Evolutionary conservation across 2,113 vertebrate genomes (phyloP).

Genomic region (Embiotoca jacksoni): DNA sequence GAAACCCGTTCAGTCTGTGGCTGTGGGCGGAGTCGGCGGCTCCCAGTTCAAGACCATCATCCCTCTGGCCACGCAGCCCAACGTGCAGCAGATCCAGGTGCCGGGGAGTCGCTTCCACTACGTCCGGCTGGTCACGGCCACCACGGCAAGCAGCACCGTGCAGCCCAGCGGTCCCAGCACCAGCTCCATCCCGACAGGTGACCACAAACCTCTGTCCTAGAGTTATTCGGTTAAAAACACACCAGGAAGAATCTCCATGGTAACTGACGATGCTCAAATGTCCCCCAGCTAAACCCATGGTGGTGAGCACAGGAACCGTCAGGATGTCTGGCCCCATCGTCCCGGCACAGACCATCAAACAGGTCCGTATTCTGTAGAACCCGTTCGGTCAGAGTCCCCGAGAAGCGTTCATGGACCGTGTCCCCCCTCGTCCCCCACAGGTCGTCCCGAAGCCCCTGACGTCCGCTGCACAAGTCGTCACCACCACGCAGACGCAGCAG

Average conservation of each 20-base stretch:
- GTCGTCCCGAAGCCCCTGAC: constrained; percentile 93
- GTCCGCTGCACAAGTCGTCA: constrained; percentile 90
- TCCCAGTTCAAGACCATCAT: constrained; percentile 98
- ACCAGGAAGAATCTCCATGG: too few species aligned
- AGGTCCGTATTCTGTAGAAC: constrained; percentile 79
- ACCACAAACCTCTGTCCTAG: neutral
- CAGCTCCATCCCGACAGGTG: constrained; percentile 93
- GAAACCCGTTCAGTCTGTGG: constrained; percentile 93
- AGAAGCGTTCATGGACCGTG: neutral
- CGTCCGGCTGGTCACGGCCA: constrained; percentile 95
- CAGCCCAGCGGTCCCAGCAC: constrained; percentile 89
- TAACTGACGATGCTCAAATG: neutral
- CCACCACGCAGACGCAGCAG: constrained; percentile 92
- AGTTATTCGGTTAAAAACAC: too few species aligned
- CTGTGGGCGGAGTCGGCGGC: constrained; percentile 89
- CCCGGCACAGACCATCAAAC: constrained; percentile 93
- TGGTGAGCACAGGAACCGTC: constrained; percentile 90
- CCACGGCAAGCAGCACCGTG: constrained; percentile 87
- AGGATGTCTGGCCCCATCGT: constrained; percentile 97
- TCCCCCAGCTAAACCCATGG: constrained; percentile 91
- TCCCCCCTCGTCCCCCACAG: constrained; percentile 68
- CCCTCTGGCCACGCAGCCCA: constrained; percentile 92
- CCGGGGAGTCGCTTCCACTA: constrained; percentile 98
- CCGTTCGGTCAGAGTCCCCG: neutral
- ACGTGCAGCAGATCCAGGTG: constrained; percentile 98